Base-by-base conservation (phyloP, 2,888 invertebrate species). In the Agrochola litura region DNA sequence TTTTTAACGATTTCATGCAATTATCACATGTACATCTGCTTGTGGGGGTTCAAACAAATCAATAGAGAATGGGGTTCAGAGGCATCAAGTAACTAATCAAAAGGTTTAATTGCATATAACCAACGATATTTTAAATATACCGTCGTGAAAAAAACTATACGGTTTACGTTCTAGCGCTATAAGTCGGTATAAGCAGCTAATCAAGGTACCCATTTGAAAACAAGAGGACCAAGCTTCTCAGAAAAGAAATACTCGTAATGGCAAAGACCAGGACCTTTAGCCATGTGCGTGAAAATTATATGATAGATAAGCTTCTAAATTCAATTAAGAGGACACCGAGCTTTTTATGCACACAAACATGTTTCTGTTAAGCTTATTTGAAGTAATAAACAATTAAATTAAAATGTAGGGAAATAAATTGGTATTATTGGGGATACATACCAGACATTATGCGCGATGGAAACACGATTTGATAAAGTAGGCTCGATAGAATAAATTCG, bases 1-100 rank as follows among this genome's bases (percentile, higher is more conserved):
- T 74, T 82, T 86, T 84, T 88, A 86, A 87, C 89, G 81, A 86
- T 88, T 88, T 85, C 76, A 83, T 72, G 79, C 80, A 87, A 87
- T 87, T 82, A 79, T 63, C 56, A 77, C 1, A 8, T 80, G 82
- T 83, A 79, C 86, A 86, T 88, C 88, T 86, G 86, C 84, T 76
- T 70, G 61, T 64, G 73, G 61, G 77, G 77, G 80, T 70, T 49
- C 68, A 67, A 77, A 60, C 9, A 65, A 82, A 77, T 84, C 65
- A 69, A 81, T 66, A 41, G 58, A 37, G 61, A 16, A 56, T 37
- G 12, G 37, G 61, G 68, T 71, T 68, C 41, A 19, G 12, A 58
- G 37, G 37, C n/a, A 56, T 68, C 16, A 68, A 56, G 54, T 68
- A 68, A 68, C n/a, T 58, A 58, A 68, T 61, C 54, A 30, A 41